phyloP scores from a whole-genome alignment of 2,888 invertebrate species.

The Cataglyphis rosenhaueri region DNA sequence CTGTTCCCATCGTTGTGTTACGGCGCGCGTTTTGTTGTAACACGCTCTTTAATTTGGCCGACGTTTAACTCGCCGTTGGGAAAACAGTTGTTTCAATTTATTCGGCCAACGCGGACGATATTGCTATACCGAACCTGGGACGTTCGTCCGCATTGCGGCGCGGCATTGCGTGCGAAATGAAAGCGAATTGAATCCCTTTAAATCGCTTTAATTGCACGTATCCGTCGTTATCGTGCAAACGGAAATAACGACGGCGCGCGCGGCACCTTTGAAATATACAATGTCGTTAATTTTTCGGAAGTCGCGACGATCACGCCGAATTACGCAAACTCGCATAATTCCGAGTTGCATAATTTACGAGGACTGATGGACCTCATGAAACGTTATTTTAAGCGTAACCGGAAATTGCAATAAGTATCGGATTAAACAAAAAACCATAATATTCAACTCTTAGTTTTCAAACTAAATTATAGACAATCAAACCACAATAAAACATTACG shows the following conservation, averaged over 20 bases:
- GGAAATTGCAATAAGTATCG: not conserved
- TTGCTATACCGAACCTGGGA: slow-evolving; percentile 16
- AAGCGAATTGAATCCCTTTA: slow-evolving; percentile 70
- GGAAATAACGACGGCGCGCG: slow-evolving; percentile 54
- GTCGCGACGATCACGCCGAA: not conserved
- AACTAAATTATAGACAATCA: not conserved
- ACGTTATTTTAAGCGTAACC: not conserved
- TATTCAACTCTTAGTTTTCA: not conserved
- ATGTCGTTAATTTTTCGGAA: not conserved
- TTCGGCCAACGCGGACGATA: slow-evolving; percentile 42
- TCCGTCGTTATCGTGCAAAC: slow-evolving; percentile 46
- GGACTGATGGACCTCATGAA: not conserved
- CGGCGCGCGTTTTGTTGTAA: slow-evolving; percentile 42
- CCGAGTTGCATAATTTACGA: not conserved
- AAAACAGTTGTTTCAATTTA: slow-evolving; percentile 73
- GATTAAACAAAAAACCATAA: not conserved
- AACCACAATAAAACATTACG: not conserved
- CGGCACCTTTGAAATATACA: not conserved
- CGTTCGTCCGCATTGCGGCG: slow-evolving; percentile 43
- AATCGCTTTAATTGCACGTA: slow-evolving; percentile 74
- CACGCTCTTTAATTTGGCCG: slow-evolving; percentile 66
- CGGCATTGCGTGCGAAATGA: slow-evolving; percentile 54
- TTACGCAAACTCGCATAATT: slow-evolving; percentile 16
- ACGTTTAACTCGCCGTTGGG: slow-evolving; percentile 66
- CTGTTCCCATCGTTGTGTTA: slow-evolving; percentile 2